Evolutionary conservation across 2,888 invertebrate species (phyloP).

Genomic region (Drosophila austrosaltans): DNA sequence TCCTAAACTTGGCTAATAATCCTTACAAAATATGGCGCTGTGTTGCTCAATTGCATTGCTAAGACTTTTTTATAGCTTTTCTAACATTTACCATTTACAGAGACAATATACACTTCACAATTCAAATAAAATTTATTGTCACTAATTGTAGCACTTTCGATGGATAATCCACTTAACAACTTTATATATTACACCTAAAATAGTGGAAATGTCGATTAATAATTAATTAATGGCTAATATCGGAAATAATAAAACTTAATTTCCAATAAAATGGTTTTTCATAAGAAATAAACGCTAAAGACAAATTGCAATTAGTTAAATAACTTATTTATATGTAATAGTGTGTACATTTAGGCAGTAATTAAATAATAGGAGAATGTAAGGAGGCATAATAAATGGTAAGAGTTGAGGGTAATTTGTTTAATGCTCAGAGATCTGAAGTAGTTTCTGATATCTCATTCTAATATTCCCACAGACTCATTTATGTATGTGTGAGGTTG

Average conservation of each 20-base stretch:
- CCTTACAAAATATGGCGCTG: no score
- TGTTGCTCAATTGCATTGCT: no score
- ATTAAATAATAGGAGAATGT: not conserved
- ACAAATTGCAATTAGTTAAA: conserved; percentile 3
- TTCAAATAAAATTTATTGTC: not conserved
- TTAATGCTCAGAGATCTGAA: no score
- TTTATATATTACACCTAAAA: not conserved
- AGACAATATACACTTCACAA: not conserved
- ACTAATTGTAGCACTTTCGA: conserved; percentile 1
- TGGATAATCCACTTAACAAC: not conserved
- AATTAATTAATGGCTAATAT: not conserved
- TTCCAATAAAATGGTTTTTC: not conserved
- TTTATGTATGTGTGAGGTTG: no score
- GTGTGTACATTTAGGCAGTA: not conserved
- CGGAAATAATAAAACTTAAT: conserved; percentile 3
- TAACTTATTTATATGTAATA: not conserved
- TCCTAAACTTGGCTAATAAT: no score
- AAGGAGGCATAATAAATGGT: no score
- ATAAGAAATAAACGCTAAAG: not conserved
- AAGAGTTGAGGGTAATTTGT: no score
- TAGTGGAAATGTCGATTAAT: not conserved
- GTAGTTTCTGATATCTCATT: no score
- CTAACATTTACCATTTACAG: no score
- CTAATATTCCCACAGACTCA: no score
- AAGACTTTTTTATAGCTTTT: no score